A percentile compares a stretch with the other conserved stretches of the same genome.
phyloP scores from a whole-genome alignment of 2,113 vertebrate species.

The Noctilio leporinus region DNA sequence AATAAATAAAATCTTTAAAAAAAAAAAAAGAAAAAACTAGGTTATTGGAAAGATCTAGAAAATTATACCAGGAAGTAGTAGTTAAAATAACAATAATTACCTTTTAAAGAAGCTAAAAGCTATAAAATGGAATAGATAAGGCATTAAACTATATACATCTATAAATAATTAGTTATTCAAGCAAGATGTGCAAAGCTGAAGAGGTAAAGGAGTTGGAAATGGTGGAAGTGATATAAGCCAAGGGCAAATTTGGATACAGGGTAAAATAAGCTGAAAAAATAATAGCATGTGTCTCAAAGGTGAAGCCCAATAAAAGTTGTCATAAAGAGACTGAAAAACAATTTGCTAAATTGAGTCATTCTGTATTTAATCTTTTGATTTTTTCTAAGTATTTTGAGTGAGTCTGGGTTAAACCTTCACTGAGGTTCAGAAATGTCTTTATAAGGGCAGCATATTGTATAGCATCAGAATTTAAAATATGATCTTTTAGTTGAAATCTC shows the following conservation, averaged over 20 bases:
- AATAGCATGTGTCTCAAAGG: neutral
- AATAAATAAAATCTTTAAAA: too few relatives aligned
- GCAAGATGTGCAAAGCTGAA: neutral
- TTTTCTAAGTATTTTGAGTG: conserved; percentile 3
- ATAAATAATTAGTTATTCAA: neutral
- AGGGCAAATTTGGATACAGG: neutral
- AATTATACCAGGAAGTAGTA: neutral
- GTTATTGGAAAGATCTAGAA: neutral
- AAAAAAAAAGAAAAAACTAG: neutral
- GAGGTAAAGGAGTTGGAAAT: neutral
- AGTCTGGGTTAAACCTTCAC: neutral
- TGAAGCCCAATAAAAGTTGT: neutral
- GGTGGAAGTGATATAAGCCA: neutral
- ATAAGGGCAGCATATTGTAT: neutral
- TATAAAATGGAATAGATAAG: neutral
- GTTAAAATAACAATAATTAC: neutral
- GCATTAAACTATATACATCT: neutral
- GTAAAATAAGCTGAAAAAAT: neutral
- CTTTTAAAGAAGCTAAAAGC: neutral
- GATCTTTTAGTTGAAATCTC: neutral
- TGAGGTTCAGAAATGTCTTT: neutral
- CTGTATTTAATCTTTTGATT: neutral
- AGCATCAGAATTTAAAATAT: neutral
- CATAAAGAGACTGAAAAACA: neutral
- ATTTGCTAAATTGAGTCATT: neutral